A percentile compares a stretch with the other conserved stretches of the same genome.
phyloP scores from a whole-genome alignment of 1,140 invertebrate species.

The Hylyphantes graminicola region DNA sequence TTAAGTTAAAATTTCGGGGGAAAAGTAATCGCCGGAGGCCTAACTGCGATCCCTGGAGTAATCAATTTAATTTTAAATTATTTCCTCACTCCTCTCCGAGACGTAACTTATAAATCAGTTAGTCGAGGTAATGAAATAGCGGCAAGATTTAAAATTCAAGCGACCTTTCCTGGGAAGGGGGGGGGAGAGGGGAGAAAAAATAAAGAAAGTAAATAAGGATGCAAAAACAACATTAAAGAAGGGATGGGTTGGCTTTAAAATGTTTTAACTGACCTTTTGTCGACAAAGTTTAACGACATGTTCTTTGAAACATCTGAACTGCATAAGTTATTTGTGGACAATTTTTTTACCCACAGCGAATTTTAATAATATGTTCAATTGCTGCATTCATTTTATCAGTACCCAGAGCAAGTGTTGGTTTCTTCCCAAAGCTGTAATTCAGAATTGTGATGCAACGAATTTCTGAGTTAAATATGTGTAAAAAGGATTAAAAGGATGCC shows the following conservation, averaged over 20 bases:
- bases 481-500: no score
- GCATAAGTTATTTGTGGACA: no score
- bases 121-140: conserved; percentile 57
- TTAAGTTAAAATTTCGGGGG: conserved; percentile 22
- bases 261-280: neutral
- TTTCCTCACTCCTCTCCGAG: conserved; percentile 47
- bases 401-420: no score
- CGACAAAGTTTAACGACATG: no score
- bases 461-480: no score
- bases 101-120: conserved; percentile 60
- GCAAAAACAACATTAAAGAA: conserved; percentile 54
- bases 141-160: conserved; percentile 55
- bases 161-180: conserved; percentile 34
- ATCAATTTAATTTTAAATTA: conserved; percentile 61
- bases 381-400: no score
- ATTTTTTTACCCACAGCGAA: no score
- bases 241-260: neutral
- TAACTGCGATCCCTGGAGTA: conserved; percentile 48
- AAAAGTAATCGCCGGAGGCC: conserved; percentile 19
- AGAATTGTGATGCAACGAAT: no score
- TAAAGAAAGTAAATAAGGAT: conserved; percentile 47
- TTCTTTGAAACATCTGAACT: no score
- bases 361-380: no score
- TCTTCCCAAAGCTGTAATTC: no score
- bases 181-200: neutral